Base-by-base conservation (phyloP, 2,888 invertebrate species). In the Cryptops parisi region DNA sequence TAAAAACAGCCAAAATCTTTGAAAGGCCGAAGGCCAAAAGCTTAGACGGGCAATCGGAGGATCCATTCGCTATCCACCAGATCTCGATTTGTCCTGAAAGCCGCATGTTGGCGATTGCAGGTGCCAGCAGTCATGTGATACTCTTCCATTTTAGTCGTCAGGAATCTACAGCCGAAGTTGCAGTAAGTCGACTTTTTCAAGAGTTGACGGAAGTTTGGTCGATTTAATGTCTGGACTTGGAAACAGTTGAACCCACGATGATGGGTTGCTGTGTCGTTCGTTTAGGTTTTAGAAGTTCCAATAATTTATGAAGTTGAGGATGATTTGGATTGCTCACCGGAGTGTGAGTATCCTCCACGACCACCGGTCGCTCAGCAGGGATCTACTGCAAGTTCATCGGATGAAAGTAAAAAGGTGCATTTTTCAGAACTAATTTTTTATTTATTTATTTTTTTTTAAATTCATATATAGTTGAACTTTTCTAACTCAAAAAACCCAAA, bases 91-190 rank as follows among this genome's bases (percentile, higher is more conserved):
- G 94, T 71, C 84, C 91, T 15, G 96, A 97, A 75, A 93, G 93
- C 64, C 77, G 88, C 51, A 76, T 81, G 64, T 77, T 98, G 64
- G 84, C 85, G 61, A 80, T 96, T 52, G 93, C 93, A 56, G 89
- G 93, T 52, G 82, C 88, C 55, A 85, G 89, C 65, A 84, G 86
- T 59, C 94, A 97, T 75, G 88, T 97, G 62, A 80, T 96, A 65
- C 77, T 96, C 56, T 97, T 94, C 77, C 87, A 88, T 71, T 98
- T 94, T 75, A 83, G 86, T 65, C 94, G 93, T 73, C 78, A 80
- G 58, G 97, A 98, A 70, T 79, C 80, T 62, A 80, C 78, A 65
- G 79, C 81, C 40, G 89, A 89, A 72, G 81, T 84, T 53, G 77
- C 82, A 66, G 86, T 87, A 60, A 70, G 74, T 70, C 25, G 12